Base-by-base conservation (phyloP, 2,797 vertebrate species). In the Melanogrammus aeglefinus region DNA sequence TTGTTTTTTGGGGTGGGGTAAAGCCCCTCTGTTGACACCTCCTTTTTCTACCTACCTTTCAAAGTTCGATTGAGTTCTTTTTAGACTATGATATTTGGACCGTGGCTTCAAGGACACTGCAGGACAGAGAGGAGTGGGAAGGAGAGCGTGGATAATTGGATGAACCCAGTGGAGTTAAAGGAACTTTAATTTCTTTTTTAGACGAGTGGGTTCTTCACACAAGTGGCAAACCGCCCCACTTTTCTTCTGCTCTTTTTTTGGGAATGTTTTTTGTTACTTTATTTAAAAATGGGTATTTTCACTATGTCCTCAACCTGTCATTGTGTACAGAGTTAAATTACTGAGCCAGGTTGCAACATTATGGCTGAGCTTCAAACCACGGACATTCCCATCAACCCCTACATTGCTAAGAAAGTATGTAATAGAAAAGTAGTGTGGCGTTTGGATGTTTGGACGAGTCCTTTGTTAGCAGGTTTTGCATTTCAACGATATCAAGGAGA, bases 391-490 rank as follows among this genome's bases (percentile, higher is more conserved):
- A 88, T 82, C 77, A 88, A 78, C 75, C 83, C 88, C 78, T 86
- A 87, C 70, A 81, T 72, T 39, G 72, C 88, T 35, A 79, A 83
- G 73, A 86, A 85, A 91, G 90, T 91, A 90, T 74, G 87, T 89
- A 41, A 79, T 73, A 77, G 31, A 51, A 35, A n/a, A 18, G 78
- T 39, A 14, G 70, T 72, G 70, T 72, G 12, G 33, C n/a, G 29
- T 33, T 2, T 14, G 29, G 69, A 71, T 29, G 27, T 29, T 71
- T 35, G 29, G 70, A 18, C 9, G n/a, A 69, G 63, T 12, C 63
- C 63, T 69, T 18, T 7, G 21, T 24, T n/a, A 63, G 47, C n/a
- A 9, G 21, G 21, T 24, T 6, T 63, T 63, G 57, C 57, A 24
- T 63, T 63, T 24, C 8, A 63, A 63, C 6, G 21, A 69, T 13